A percentile compares a stretch with the other conserved stretches of the same genome.
Conservation (phyloP, 2,888 invertebrate species). For the Tetragonisca angustula region DNA sequence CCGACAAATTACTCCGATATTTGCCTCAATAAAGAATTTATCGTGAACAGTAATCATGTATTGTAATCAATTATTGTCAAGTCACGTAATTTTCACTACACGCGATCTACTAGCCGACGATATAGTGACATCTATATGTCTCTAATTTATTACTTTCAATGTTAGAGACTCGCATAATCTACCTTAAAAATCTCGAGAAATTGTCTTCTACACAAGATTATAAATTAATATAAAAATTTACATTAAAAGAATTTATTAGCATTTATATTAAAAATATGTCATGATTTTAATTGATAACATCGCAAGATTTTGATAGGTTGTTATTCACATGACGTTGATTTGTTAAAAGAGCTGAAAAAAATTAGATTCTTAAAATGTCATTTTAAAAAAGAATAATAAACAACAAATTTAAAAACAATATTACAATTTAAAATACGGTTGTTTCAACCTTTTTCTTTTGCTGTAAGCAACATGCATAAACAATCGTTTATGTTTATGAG, state of each 20-base stretch:
- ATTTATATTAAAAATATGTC: not conserved
- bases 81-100: not conserved
- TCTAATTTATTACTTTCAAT: slow-evolving; percentile 13
- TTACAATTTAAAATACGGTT: not conserved
- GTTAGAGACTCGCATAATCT: not conserved
- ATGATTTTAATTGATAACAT: not conserved
- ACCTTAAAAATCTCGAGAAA: not conserved
- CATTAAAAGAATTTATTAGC: too few species aligned
- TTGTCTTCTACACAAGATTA: not conserved
- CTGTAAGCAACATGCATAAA: not conserved
- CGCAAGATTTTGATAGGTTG: not conserved
- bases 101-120: not conserved
- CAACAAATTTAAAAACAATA: not conserved
- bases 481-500: not conserved
- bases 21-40: too few species aligned
- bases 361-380: not conserved
- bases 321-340: not conserved
- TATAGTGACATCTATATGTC: not conserved
- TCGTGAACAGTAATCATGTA: not conserved
- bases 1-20: slow-evolving; percentile 4
- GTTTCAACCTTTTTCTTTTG: not conserved
- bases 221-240: too few species aligned
- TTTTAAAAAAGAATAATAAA: not conserved
- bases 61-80: not conserved
- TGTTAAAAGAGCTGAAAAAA: not conserved